Base-by-base conservation (phyloP, 2,797 vertebrate species). In the Halcyon smyrnensis region DNA sequence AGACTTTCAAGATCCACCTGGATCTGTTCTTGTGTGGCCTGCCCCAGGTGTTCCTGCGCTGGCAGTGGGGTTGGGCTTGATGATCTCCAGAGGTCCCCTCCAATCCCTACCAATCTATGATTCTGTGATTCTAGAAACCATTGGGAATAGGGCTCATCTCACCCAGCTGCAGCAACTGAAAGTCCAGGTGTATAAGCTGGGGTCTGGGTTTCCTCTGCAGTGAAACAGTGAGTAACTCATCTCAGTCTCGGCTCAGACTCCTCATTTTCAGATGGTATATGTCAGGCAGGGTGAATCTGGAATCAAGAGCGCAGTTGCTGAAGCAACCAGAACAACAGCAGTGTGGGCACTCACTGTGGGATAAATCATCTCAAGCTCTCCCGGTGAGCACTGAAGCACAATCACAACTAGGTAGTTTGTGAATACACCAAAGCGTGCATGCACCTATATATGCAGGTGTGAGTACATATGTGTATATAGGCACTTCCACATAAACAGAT, bases 341-440 rank as follows among this genome's bases (percentile, higher is more conserved):
- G 11, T 6, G 16, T 16, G 45, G n/a, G 27, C 10, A 28, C 15
- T 45, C 12, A 10, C 36, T 24, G 37, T 9, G 8, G 24, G 46
- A 34, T 30, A 46, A 70, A 37, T 54, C 1, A 13, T 6, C 30
- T 74, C 20, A 11, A 63, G 17, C 11, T 54, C 18, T 69, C 69
- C 60, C 77, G 30, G 41, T 65, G 54, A 80, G 17, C 37, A 14
- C 59, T 39, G 53, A n/a, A 76, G n/a, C 12, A 71, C 39, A 78
- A 45, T 27, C 25, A 48, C 21, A 85, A 3, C 6, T 8, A 18
- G 19, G 12, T 8, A 53, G 20, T 69, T 73, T 75, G 37, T 69
- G 28, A 12, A 37, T 34, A 36, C 11, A 43, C 37, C 32, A 56
- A 46, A 59, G n/a, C 2, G 1, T 57, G 25, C 2, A 1, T 2